Conservation (phyloP, 2,113 vertebrate genomes). For the Rhea americana region DNA sequence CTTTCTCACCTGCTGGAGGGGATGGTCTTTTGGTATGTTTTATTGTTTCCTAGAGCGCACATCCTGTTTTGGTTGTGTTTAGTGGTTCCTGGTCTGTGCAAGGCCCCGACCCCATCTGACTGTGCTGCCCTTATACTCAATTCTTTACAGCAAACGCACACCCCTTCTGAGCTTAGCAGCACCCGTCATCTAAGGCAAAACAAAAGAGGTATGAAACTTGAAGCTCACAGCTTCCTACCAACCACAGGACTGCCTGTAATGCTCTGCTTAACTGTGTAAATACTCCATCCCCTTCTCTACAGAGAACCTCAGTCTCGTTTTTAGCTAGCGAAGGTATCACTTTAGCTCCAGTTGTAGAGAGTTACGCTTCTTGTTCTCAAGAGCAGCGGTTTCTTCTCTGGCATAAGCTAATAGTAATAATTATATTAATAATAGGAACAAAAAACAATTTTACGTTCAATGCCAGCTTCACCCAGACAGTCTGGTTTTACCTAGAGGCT, state of each 20-base stretch:
- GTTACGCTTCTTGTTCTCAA: not conserved
- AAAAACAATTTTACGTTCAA: not conserved
- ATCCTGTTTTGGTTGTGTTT: not conserved
- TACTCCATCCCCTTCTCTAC: conserved; percentile 5
- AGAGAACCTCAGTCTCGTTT: not conserved
- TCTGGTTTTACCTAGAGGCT: not conserved
- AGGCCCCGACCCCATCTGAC: not conserved
- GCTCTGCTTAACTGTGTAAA: not conserved
- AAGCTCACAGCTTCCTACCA: not conserved
- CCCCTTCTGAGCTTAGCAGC: not conserved
- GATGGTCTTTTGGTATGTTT: not conserved
- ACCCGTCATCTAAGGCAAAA: not conserved
- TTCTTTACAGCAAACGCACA: not conserved
- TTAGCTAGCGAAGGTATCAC: not conserved
- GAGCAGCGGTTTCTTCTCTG: not conserved
- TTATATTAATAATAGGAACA: not conserved
- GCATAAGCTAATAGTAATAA: not conserved
- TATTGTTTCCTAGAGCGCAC: not conserved
- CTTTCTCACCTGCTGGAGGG: not conserved
- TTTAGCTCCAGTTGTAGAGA: not conserved
- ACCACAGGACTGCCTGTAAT: not conserved
- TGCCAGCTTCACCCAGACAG: not conserved
- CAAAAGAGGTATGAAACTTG: not conserved
- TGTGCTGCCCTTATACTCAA: not conserved
- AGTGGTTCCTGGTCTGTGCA: not conserved